Evolutionary conservation across 2,888 invertebrate genomes (phyloP), one percentile per base, ranked within the genome.

Genomic region (Drosophila niveifrons): DNA sequence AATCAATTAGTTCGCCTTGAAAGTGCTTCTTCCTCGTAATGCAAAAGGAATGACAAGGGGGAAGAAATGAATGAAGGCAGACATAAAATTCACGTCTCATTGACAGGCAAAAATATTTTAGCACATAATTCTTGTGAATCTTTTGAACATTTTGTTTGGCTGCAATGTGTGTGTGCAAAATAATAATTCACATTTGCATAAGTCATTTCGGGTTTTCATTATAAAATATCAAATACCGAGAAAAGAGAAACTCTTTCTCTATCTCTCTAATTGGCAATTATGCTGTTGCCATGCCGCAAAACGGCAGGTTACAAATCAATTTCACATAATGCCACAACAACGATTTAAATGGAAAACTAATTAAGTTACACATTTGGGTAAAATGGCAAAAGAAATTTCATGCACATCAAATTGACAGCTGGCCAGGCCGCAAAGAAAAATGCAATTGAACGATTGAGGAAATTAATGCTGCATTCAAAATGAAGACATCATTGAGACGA

Each of bases 1-100:
- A 85, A 85, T 85, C 85, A 85, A 85, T 85, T 85, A 85, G 84
- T 83, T 85, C 78, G 72, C 73, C 76, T 87, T 75, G 82, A 75
- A 67, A 69, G 53, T 51, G 56, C 56, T 47, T 31, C 39, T 9
- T 17, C 43, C 52, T 55, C 43, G 23, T 43, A 10, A 0, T 11
- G 17, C 29, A 1, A 10, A 8, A 39, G 31, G n/a, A n/a, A n/a
- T n/a, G n/a, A n/a, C n/a, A n/a, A n/a, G 43, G 34, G 23, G 7
- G 15, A 23, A 23, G 15, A 28, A 8, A n/a, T 13, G 34, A 8
- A n/a, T 13, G 28, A 11, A 11, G 46, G 44, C 34, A 62, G 47
- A 71, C 62, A 72, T 66, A 52, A 72, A 80, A 81, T 82, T 84
- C 69, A 84, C 88, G 82, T 72, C 76, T 76, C 82, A 87, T 87